Evolutionary conservation across 1,140 invertebrate species (phyloP).

Genomic region (Bombus cullumanus): DNA sequence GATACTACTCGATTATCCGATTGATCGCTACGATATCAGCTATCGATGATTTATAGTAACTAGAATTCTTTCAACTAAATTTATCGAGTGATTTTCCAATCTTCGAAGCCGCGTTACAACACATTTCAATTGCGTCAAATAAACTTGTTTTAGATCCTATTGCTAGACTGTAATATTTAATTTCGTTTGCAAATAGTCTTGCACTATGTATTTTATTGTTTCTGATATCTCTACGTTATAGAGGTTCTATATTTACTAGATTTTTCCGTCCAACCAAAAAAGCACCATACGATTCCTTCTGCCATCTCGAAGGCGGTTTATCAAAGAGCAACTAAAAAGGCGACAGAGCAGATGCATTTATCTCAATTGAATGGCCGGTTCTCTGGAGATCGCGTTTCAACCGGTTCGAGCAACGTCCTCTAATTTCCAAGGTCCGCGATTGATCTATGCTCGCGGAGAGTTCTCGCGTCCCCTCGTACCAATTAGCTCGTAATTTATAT

Average conservation of each 20-base stretch:
- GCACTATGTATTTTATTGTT: background rate
- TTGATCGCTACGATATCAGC: background rate
- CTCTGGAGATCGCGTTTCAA: background rate
- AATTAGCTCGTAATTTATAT: background rate
- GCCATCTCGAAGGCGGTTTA: background rate
- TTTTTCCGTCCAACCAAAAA: too few relatives aligned
- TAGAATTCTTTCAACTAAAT: background rate
- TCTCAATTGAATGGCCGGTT: constrained; percentile 1
- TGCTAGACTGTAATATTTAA: background rate
- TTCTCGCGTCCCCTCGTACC: too few relatives aligned
- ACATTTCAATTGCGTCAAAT: background rate
- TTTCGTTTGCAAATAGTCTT: too few relatives aligned
- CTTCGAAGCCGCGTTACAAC: too few relatives aligned
- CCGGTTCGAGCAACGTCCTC: background rate
- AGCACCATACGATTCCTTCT: too few relatives aligned
- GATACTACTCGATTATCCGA: background rate
- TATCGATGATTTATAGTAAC: background rate
- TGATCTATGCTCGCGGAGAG: background rate
- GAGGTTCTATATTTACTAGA: too few relatives aligned
- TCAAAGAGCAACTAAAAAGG: background rate
- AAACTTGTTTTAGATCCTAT: background rate
- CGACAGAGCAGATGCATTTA: background rate
- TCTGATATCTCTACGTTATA: too few relatives aligned
- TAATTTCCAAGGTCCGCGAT: background rate
- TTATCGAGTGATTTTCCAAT: background rate